Conservation (phyloP, 1,140 invertebrate genomes). For the Drosophila busckii region DNA sequence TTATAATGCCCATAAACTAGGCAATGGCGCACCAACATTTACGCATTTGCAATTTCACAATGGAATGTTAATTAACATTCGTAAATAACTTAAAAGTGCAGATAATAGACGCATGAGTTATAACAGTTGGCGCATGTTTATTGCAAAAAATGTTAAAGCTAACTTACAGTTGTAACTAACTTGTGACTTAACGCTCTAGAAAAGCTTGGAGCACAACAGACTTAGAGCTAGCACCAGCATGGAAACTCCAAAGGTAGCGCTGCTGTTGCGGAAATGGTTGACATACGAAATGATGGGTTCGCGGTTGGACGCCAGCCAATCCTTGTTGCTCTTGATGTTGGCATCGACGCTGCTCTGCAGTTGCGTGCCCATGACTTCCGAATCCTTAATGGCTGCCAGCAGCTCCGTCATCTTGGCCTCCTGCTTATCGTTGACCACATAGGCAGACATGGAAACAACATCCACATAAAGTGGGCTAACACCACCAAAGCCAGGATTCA, state of each 20-base stretch:
- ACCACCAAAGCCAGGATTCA: constrained; percentile 60
- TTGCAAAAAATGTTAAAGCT: too few relatives aligned
- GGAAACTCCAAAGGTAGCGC: constrained; percentile 45
- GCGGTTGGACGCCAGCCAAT: constrained; percentile 55
- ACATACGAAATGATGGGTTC: constrained; percentile 56
- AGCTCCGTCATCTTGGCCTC: constrained; percentile 41
- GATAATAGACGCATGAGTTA: too few relatives aligned
- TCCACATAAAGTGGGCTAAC: constrained; percentile 53
- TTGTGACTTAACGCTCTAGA: constrained; percentile 33
- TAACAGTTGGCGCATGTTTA: too few relatives aligned
- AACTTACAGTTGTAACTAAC: constrained; percentile 20
- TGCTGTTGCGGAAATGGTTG: constrained; percentile 26
- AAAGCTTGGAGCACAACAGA: constrained; percentile 43
- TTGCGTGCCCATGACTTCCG: constrained; percentile 27
- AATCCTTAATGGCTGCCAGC: constrained; percentile 34
- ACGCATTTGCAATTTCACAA: constrained; percentile 1
- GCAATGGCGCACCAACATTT: too few relatives aligned
- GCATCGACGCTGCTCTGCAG: constrained; percentile 44
- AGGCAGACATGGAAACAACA: constrained; percentile 49
- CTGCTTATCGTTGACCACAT: constrained; percentile 51
- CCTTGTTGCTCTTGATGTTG: constrained; percentile 44
- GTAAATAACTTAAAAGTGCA: constrained; percentile 5
- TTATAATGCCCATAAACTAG: constrained; percentile 16
- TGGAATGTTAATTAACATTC: too few relatives aligned
- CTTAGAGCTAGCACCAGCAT: constrained; percentile 36